Conservation (phyloP, 2,113 vertebrate genomes). For the Lichenostomus cassidix region DNA sequence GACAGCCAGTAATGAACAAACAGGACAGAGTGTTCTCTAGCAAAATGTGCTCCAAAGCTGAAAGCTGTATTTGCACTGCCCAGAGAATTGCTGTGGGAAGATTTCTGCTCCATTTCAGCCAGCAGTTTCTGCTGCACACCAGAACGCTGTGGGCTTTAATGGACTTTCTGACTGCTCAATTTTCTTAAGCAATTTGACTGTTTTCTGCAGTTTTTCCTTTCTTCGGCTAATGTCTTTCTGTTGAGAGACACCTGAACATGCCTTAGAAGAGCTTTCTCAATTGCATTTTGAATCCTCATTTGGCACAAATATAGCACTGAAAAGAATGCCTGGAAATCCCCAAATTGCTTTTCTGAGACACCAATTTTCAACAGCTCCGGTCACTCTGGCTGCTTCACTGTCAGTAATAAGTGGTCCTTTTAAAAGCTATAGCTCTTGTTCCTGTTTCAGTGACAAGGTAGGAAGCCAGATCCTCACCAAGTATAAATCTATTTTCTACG, state of each 20-base stretch:
- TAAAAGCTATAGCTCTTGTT: background rate
- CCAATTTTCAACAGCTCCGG: background rate
- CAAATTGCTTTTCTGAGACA: background rate
- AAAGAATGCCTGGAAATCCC: slow-evolving; percentile 5
- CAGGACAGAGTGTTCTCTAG: background rate
- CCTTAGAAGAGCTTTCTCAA: slow-evolving; percentile 1
- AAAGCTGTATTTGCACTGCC: background rate
- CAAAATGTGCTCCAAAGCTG: background rate
- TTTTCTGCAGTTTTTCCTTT: background rate
- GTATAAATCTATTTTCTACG: background rate
- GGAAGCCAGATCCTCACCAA: background rate
- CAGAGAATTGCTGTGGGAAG: background rate
- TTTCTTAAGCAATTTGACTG: background rate
- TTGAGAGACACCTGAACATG: background rate
- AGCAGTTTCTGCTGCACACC: background rate
- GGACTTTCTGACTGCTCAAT: background rate
- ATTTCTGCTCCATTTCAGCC: background rate
- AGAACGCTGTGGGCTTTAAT: background rate
- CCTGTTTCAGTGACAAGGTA: background rate
- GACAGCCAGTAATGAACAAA: background rate
- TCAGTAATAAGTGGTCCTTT: background rate
- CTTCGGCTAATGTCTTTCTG: background rate
- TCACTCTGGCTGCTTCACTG: background rate
- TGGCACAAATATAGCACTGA: background rate
- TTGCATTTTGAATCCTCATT: background rate